A percentile compares a stretch with the other conserved stretches of the same genome.
Conservation (phyloP, 2,797 vertebrate genomes). For the Semaprochilodus insignis region DNA sequence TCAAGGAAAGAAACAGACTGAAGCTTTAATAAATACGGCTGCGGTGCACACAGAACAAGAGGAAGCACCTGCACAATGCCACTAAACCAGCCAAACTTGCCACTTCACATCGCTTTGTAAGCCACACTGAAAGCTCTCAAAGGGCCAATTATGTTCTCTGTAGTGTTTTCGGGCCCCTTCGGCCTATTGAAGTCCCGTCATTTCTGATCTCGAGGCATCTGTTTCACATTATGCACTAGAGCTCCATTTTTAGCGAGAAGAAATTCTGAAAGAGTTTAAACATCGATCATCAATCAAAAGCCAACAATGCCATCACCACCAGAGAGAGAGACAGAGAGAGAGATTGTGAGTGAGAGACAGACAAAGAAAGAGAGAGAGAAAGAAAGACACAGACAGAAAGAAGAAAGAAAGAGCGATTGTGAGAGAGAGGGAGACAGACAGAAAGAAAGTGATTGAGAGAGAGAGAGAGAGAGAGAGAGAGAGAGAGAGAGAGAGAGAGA, state of each 20-base stretch:
- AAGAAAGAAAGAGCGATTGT: no score
- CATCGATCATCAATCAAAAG: constrained; percentile 20
- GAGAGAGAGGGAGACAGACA: no score
- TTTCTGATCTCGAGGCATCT: constrained; percentile 19
- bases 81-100: constrained; percentile 12
- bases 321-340: not conserved
- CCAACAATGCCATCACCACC: constrained; percentile 20
- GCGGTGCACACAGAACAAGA: not conserved
- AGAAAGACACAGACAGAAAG: no score
- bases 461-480: no score
- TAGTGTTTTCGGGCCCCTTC: not conserved
- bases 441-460: no score
- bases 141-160: constrained; percentile 27
- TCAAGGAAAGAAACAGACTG: not conserved
- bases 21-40: not conserved
- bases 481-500: no score
- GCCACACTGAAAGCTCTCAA: constrained; percentile 24
- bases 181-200: not conserved
- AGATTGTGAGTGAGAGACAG: constrained; percentile 2
- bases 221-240: constrained; percentile 36
- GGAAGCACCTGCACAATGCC: constrained; percentile 20
- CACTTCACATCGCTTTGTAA: constrained; percentile 18
- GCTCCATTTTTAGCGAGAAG: constrained; percentile 22
- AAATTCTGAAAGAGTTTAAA: constrained; percentile 9
- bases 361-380: not conserved